phyloP scores from a whole-genome alignment of 2,797 vertebrate species.

The Gastrophryne carolinensis region DNA sequence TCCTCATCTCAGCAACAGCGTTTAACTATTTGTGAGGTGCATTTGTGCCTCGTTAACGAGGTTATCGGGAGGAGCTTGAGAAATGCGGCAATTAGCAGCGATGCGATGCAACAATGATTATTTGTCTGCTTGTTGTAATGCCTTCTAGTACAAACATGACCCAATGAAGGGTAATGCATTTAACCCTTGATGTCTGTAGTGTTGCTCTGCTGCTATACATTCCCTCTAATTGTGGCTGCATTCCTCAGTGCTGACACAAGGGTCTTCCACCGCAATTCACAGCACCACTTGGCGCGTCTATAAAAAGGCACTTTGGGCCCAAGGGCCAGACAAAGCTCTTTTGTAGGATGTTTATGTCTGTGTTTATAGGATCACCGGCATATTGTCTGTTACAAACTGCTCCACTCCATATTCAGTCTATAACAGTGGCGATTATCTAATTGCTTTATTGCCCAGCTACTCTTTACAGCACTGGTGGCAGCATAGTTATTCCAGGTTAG shows the following conservation, averaged over 20 bases:
- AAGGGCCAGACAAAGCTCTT: constrained; percentile 7
- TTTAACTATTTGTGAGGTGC: constrained; percentile 34
- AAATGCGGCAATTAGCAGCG: constrained; percentile 6
- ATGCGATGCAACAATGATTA: neutral
- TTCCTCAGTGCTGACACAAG: neutral
- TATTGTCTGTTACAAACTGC: constrained; percentile 4
- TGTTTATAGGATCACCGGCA: constrained; percentile 7
- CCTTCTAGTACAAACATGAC: constrained; percentile 12
- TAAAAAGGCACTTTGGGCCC: constrained; percentile 9
- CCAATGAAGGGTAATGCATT: neutral
- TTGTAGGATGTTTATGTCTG: constrained; percentile 13
- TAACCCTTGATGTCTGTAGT: constrained; percentile 16
- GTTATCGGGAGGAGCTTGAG: neutral
- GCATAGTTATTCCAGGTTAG: neutral
- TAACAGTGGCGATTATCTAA: neutral
- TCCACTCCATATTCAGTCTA: neutral
- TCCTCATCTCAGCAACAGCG: too few relatives aligned
- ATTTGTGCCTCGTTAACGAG: constrained; percentile 27
- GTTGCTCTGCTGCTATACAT: neutral
- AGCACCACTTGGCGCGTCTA: constrained; percentile 14
- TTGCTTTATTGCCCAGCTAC: neutral
- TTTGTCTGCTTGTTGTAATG: neutral
- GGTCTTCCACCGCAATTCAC: constrained; percentile 2
- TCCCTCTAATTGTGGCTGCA: neutral
- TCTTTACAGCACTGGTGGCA: neutral